Evolutionary conservation across 2,888 invertebrate genomes (phyloP).

Genomic region (Tupiocoris notatus): DNA sequence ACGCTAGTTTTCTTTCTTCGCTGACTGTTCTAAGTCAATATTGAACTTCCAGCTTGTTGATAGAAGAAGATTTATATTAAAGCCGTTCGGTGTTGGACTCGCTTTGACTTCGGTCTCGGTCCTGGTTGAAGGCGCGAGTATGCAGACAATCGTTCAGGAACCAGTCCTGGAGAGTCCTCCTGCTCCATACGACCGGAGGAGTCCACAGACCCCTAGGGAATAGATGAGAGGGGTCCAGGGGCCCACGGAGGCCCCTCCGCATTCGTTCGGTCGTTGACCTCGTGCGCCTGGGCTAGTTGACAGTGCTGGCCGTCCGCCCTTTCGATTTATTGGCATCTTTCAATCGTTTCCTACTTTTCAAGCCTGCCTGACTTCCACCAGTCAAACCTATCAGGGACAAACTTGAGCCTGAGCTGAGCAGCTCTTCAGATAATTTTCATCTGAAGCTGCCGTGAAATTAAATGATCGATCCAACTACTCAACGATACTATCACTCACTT

Average conservation of each 20-base stretch:
- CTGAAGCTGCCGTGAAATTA: too few species aligned
- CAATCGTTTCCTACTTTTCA: constrained; percentile 2
- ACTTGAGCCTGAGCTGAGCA: too few species aligned
- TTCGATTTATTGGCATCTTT: constrained; percentile 21
- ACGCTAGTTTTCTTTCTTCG: too few species aligned
- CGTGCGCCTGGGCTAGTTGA: constrained; percentile 13
- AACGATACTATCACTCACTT: too few species aligned
- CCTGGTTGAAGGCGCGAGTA: constrained; percentile 17
- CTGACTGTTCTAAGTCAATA: too few species aligned
- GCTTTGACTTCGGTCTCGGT: neutral
- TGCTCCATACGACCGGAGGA: neutral
- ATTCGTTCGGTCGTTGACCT: constrained; percentile 25
- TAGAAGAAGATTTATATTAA: constrained; percentile 18
- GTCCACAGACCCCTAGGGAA: too few species aligned
- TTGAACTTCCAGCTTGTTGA: neutral
- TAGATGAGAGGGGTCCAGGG: neutral
- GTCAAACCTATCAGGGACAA: too few species aligned
- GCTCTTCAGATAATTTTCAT: too few species aligned
- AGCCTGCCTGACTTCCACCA: neutral
- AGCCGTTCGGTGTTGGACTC: constrained; percentile 14
- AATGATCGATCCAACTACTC: too few species aligned
- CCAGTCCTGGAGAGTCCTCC: constrained; percentile 24
- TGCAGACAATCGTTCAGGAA: constrained; percentile 37
- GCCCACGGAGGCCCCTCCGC: neutral
- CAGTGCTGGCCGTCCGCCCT: constrained; percentile 24